Evolutionary conservation across 1,140 invertebrate genomes (phyloP), one percentile per base, ranked within the genome.

Genomic region (Platyscapa corneri): DNA sequence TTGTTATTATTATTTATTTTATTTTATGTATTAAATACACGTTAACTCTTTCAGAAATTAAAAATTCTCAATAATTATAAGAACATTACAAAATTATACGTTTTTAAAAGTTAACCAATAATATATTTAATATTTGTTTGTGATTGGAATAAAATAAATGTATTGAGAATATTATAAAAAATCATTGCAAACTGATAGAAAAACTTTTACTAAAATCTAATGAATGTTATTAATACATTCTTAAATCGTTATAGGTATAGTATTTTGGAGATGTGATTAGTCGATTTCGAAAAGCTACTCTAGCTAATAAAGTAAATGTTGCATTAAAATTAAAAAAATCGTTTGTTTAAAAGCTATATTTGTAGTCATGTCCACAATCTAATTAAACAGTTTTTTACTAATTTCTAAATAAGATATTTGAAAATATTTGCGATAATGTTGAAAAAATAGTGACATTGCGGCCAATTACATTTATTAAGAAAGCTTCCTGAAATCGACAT

Each of bases 211-310:
- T 0, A 27, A 27, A 60, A 5, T 27, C 23, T 27, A 23, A 27
- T 60, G 0, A 23, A 60, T 60, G 23, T 60, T 60, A 60, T 60
- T 27, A 60, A 60, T 27, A 53, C 14, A 70, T 20, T 37, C 37
- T 70, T 42, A 64, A 78, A 78, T 84, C 46, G 34, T 53, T 84
- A 72, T 46, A 79, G 32, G 1, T 5, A 77, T 34, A n/a, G 16
- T 70, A 20, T 23, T 32, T 74, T 27, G 49, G n/a, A 27, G 67
- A 78, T 80, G 49, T 10, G 67, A 74, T 74, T 64, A 72, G 46
- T 74, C 83, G 67, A 80, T 74, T 34, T 74, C n/a, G 10, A 67
- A 53, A 85, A 85, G 83, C 64, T 75, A 18, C 46, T 56, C 30
- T 42, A 23, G 72, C 8, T 65, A 75, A 83, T 65, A 46, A 1